Evolutionary conservation across 2,797 vertebrate genomes (phyloP).

Genomic region (Myotis daubentonii): DNA sequence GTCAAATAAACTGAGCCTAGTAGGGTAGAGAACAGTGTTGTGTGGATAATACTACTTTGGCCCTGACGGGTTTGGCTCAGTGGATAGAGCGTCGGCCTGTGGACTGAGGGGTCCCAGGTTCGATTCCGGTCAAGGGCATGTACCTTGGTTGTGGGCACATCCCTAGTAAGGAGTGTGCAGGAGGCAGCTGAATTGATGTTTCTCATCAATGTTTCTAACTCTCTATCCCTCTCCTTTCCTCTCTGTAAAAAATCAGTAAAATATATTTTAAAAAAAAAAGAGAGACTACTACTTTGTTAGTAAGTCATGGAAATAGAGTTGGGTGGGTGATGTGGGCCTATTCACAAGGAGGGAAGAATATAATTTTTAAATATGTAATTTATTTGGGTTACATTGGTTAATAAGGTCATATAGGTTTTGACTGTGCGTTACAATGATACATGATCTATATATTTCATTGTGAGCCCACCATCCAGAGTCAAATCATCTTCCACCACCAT

Average conservation of each 20-base stretch:
- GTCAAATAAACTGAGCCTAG: neutral
- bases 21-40: neutral
- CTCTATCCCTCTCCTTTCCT: no score
- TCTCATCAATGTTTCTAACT: no score
- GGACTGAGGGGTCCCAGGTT: no score
- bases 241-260: no score
- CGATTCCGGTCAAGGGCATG: no score
- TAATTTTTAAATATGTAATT: neutral
- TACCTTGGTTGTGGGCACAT: no score
- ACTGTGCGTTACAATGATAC: neutral
- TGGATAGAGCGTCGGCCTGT: no score
- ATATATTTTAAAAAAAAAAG: no score
- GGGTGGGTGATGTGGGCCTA: neutral
- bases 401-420: neutral
- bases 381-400: neutral
- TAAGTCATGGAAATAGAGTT: neutral
- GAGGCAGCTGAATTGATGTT: no score
- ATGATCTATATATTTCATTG: neutral
- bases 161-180: no score
- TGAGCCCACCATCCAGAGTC: neutral
- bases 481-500: neutral
- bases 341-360: neutral
- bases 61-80: no score
- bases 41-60: neutral
- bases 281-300: neutral